Percentiles rank a stretch among this genome's conserved stretches.
Conservation (phyloP, 2,113 vertebrate species). For the Rhinoptilus africanus region DNA sequence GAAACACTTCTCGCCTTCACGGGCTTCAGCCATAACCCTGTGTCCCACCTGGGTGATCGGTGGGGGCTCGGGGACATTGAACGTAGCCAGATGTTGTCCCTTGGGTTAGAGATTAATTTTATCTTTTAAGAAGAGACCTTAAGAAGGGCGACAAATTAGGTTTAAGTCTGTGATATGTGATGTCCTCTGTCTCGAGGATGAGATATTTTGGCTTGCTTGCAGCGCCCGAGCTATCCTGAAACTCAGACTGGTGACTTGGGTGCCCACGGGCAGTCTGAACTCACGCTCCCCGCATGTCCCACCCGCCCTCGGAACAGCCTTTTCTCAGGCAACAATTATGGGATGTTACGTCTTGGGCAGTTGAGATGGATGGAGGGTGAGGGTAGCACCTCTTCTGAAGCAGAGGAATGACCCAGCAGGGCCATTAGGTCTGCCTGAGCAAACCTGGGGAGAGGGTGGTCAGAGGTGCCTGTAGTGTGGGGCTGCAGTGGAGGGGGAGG, state of each 20-base stretch:
- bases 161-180: background rate
- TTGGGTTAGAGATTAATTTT: background rate
- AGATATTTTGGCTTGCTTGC: background rate
- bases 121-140: background rate
- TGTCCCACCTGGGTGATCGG: accelerated
- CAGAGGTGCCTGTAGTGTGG: background rate
- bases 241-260: background rate
- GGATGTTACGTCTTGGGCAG: background rate
- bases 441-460: background rate
- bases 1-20: background rate
- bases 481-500: background rate
- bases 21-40: background rate
- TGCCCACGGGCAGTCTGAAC: background rate
- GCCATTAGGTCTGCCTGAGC: background rate
- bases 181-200: background rate
- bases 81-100: background rate
- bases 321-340: background rate
- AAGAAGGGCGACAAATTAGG: background rate
- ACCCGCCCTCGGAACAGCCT: background rate
- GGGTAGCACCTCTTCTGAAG: background rate
- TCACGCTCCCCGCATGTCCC: background rate
- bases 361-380: background rate
- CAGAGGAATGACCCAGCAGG: background rate
- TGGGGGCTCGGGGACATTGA: background rate
- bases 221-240: background rate